Evolutionary conservation across 1,140 invertebrate species (phyloP).

Genomic region (Tetranychus urticae): DNA sequence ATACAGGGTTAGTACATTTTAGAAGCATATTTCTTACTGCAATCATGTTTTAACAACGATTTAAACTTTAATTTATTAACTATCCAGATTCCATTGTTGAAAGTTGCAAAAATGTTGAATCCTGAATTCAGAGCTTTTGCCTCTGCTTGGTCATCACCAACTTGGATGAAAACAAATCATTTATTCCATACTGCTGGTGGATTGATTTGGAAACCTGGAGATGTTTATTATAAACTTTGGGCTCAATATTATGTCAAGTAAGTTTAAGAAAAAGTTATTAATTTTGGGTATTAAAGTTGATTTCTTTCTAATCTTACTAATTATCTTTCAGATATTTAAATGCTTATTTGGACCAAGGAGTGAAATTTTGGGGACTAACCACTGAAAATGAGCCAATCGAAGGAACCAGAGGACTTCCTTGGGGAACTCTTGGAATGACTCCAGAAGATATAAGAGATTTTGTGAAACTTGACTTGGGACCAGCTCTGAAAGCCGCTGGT

Average conservation of each 20-base stretch:
- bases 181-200: constrained; percentile 15
- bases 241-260: constrained; percentile 39
- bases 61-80: constrained; percentile 31
- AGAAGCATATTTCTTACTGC: too few species aligned
- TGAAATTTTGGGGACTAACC: constrained; percentile 35
- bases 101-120: constrained; percentile 24
- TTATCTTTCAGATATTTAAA: constrained; percentile 33
- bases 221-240: constrained; percentile 24
- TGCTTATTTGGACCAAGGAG: constrained; percentile 27
- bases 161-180: constrained; percentile 71
- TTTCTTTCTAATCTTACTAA: too few species aligned
- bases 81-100: constrained; percentile 36
- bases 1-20: constrained; percentile 32
- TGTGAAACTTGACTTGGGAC: constrained; percentile 1
- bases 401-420: neutral
- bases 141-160: constrained; percentile 57
- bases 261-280: too few species aligned
- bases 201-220: neutral
- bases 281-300: too few species aligned
- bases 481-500: constrained; percentile 18
- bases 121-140: constrained; percentile 31
- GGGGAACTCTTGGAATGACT: neutral
- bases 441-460: neutral
- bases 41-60: too few species aligned
- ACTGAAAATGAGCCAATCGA: constrained; percentile 32